phyloP scores from a whole-genome alignment of 2,888 invertebrate species.

The Oligia strigilis region DNA sequence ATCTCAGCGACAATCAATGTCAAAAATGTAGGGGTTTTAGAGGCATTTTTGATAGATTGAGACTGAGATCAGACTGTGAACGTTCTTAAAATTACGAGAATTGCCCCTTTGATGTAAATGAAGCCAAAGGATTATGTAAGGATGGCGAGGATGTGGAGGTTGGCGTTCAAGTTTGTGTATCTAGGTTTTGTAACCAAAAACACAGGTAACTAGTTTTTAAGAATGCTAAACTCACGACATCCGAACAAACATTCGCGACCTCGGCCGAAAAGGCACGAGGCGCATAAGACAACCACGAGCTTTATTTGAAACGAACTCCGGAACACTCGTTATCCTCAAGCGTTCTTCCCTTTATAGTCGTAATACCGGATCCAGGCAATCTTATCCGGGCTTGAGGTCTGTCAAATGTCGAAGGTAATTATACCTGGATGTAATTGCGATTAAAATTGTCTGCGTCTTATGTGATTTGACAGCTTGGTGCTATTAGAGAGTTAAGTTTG shows the following conservation, averaged over 20 bases:
- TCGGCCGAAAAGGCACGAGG: not conserved
- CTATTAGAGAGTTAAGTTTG: not conserved
- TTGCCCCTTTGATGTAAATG: too few relatives aligned
- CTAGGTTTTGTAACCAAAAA: not conserved
- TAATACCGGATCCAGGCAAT: slow-evolving; percentile 61
- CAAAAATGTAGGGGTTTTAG: too few relatives aligned
- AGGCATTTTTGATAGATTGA: too few relatives aligned
- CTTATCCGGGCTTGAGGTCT: slow-evolving; percentile 57
- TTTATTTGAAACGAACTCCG: slow-evolving; percentile 45
- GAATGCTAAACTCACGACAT: not conserved
- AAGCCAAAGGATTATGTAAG: too few relatives aligned
- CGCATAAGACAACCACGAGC: slow-evolving; percentile 36
- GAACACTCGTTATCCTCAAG: slow-evolving; percentile 60
- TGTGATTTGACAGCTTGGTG: slow-evolving; percentile 14
- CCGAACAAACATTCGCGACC: not conserved
- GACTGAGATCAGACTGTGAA: too few relatives aligned
- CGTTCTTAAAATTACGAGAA: too few relatives aligned
- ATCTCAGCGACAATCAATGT: too few relatives aligned
- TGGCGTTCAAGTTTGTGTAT: not conserved
- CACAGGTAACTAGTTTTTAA: not conserved
- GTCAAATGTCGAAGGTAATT: slow-evolving; percentile 53
- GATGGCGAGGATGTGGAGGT: too few relatives aligned
- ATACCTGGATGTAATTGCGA: slow-evolving; percentile 54
- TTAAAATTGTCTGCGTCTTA: slow-evolving; percentile 51
- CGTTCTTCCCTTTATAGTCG: slow-evolving; percentile 55